Evolutionary conservation across 2,113 vertebrate species (phyloP).

Genomic region (Actenoides hombroni): DNA sequence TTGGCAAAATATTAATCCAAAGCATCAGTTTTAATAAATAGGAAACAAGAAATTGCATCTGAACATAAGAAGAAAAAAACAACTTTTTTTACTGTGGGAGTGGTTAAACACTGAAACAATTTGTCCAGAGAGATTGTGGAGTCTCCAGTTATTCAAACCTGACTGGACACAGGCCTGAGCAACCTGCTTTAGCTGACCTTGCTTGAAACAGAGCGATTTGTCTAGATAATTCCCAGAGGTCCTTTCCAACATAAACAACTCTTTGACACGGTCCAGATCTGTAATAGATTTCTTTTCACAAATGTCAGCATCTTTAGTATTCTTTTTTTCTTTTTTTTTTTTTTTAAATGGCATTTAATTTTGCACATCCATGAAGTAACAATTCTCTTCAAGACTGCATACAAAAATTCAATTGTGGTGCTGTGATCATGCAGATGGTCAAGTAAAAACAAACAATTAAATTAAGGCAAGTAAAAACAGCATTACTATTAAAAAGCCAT

Average conservation of each 20-base stretch:
- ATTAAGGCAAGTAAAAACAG: not conserved
- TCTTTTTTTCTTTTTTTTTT: not conserved
- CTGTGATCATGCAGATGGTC: not conserved
- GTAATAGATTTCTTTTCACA: not conserved
- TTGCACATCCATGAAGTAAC: not conserved
- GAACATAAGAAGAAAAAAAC: not conserved
- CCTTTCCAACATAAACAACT: not conserved
- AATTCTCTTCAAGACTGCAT: not conserved
- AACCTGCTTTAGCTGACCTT: not conserved
- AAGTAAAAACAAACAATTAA: too few species aligned
- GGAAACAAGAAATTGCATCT: not conserved
- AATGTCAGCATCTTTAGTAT: not conserved
- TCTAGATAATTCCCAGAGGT: not conserved
- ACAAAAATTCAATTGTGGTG: not conserved
- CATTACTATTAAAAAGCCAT: not conserved
- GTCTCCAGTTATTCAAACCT: not conserved
- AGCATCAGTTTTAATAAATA: not conserved
- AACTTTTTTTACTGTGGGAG: not conserved
- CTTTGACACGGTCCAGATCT: not conserved
- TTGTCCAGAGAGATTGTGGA: not conserved
- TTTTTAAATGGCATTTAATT: not conserved
- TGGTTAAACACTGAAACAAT: not conserved
- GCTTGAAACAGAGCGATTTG: not conserved
- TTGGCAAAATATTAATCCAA: not conserved
- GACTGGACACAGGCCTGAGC: not conserved